Conservation (phyloP, 2,888 invertebrate species). For the Eledona agricola region DNA sequence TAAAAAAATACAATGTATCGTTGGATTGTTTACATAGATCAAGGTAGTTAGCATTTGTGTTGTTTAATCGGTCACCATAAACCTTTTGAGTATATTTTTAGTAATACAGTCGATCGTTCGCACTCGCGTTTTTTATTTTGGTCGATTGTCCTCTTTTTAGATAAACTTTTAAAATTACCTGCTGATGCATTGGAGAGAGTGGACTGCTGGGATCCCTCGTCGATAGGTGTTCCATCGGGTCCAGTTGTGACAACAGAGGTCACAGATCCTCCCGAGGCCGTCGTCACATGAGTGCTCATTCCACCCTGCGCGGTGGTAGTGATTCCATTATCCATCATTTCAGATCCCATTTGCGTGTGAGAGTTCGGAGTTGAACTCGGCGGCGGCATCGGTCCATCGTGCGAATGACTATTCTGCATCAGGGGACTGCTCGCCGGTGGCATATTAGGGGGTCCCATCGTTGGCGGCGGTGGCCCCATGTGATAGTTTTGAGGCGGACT, state of each 20-base stretch:
- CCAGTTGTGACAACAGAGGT: conserved; percentile 90
- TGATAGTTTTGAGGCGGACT: conserved; percentile 68
- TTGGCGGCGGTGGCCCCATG: conserved; percentile 68
- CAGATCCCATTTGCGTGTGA: conserved; percentile 60
- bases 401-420: conserved; percentile 60
- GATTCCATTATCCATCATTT: conserved; percentile 67
- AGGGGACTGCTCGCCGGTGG: conserved; percentile 64
- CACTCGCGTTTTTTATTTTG: too few relatives aligned
- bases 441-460: conserved; percentile 73
- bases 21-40: too few relatives aligned
- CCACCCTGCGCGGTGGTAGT: conserved; percentile 69
- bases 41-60: too few relatives aligned
- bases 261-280: conserved; percentile 70
- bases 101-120: too few relatives aligned
- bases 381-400: conserved; percentile 62
- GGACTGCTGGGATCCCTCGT: conserved; percentile 92
- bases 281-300: conserved; percentile 60
- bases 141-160: too few relatives aligned
- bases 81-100: too few relatives aligned
- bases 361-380: conserved; percentile 67
- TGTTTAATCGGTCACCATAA: too few relatives aligned
- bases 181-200: conserved; percentile 93
- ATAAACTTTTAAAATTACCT: conserved; percentile 64
- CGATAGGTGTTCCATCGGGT: conserved; percentile 87
- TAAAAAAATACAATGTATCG: too few relatives aligned